A percentile compares a stretch with the other conserved stretches of the same genome.
phyloP scores from a whole-genome alignment of 2,113 vertebrate genomes.

The Tauraco erythrolophus region DNA sequence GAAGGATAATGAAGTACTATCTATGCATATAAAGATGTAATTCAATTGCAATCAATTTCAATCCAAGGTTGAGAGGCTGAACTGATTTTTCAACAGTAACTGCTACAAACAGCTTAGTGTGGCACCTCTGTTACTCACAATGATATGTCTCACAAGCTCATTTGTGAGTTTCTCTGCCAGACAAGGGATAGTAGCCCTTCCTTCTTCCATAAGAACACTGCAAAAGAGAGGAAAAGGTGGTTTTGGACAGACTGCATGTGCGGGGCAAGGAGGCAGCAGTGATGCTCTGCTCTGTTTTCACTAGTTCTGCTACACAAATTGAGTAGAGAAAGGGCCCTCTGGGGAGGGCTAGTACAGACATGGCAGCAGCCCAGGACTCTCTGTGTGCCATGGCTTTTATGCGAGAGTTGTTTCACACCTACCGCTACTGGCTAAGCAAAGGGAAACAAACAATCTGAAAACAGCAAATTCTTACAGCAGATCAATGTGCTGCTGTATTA shows the following conservation, averaged over 20 bases:
- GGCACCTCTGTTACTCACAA: slow-evolving; percentile 51
- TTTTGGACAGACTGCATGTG: neutral
- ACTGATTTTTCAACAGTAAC: neutral
- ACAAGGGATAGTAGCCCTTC: slow-evolving; percentile 64
- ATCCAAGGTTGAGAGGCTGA: neutral
- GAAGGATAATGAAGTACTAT: neutral
- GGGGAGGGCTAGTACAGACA: neutral
- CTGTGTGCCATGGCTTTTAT: neutral
- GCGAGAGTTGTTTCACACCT: neutral
- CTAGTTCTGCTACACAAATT: neutral
- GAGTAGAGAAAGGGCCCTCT: neutral
- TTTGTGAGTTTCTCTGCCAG: slow-evolving; percentile 71
- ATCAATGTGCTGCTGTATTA: neutral
- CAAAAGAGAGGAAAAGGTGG: neutral
- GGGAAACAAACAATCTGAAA: neutral
- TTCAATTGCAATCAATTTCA: neutral
- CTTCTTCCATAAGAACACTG: slow-evolving; percentile 61
- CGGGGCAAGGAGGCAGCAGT: neutral
- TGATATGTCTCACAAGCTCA: slow-evolving; percentile 74
- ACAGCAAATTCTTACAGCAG: neutral
- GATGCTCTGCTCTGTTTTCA: neutral
- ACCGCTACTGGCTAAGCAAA: neutral
- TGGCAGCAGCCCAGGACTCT: neutral
- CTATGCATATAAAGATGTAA: neutral
- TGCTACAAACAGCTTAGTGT: neutral